phyloP scores from a whole-genome alignment of 2,113 vertebrate genomes.

The Phyllostomus hastatus region DNA sequence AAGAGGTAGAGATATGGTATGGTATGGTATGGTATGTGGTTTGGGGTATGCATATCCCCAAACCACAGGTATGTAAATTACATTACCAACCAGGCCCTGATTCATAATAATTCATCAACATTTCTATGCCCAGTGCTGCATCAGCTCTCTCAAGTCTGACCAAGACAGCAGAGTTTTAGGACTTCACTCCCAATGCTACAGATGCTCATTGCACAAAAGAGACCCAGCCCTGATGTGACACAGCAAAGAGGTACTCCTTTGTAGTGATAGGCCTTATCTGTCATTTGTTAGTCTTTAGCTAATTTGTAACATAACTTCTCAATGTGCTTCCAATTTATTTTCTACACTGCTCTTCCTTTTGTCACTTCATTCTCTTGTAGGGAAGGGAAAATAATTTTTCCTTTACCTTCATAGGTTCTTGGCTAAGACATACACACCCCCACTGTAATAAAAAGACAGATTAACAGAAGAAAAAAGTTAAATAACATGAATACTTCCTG shows the following conservation, averaged over 20 bases:
- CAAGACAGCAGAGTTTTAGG: neutral
- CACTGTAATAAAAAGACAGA: neutral
- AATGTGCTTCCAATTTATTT: neutral
- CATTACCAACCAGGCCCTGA: slow-evolving; percentile 27
- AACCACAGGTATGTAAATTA: slow-evolving; percentile 72
- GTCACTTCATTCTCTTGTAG: neutral
- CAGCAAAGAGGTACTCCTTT: slow-evolving; percentile 16
- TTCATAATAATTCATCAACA: slow-evolving; percentile 70
- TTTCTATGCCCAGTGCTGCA: slow-evolving; percentile 60
- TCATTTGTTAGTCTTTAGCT: slow-evolving; percentile 9
- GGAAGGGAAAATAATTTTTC: neutral
- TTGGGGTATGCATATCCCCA: slow-evolving; percentile 62
- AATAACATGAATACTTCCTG: neutral
- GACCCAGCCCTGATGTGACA: neutral
- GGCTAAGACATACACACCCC: neutral
- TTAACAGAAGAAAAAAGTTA: neutral
- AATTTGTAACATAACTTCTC: neutral
- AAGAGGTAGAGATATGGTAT: slow-evolving; percentile 34
- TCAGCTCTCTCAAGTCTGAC: slow-evolving; percentile 40
- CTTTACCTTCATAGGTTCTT: neutral
- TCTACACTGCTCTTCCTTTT: neutral
- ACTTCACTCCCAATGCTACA: slow-evolving; percentile 20
- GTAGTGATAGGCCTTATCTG: neutral
- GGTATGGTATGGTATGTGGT: too few species aligned
- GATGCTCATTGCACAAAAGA: slow-evolving; percentile 35